Conservation (phyloP, 2,113 vertebrate species). For the Elaphurus davidianus region DNA sequence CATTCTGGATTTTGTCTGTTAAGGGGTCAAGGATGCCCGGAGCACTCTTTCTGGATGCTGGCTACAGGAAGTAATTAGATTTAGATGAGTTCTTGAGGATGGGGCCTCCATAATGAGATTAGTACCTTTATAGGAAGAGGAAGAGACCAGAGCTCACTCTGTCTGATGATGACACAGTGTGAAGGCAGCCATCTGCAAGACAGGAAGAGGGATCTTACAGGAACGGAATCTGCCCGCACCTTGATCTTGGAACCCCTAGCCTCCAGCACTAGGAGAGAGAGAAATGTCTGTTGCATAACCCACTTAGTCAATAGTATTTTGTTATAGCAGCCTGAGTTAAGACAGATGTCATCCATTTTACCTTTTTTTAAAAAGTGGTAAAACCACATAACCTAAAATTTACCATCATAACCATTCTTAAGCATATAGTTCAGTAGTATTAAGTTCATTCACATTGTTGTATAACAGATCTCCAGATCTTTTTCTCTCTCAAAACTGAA, state of each 20-base stretch:
- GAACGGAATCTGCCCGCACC: background rate
- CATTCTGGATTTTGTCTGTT: background rate
- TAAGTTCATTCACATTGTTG: background rate
- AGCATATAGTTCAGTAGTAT: background rate
- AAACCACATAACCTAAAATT: background rate
- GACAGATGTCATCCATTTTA: background rate
- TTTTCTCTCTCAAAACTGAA: constrained; percentile 17
- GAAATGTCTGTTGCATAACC: background rate
- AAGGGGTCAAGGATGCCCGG: background rate
- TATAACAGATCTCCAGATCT: background rate
- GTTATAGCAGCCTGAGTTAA: background rate
- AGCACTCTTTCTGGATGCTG: background rate
- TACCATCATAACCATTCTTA: background rate
- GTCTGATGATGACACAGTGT: background rate
- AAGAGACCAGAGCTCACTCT: background rate
- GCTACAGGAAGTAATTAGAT: background rate
- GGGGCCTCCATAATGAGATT: background rate
- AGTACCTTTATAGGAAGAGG: background rate
- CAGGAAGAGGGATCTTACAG: background rate
- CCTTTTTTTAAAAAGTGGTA: background rate
- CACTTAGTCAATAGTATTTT: background rate
- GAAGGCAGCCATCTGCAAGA: background rate
- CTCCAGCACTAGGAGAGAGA: background rate
- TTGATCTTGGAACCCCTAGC: background rate
- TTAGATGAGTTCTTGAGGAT: background rate